These are phyloP conservation scores for Scaptomyza pallida DNA, from an alignment of 1,140 invertebrate species.

Conservation along the genomic window DNA sequence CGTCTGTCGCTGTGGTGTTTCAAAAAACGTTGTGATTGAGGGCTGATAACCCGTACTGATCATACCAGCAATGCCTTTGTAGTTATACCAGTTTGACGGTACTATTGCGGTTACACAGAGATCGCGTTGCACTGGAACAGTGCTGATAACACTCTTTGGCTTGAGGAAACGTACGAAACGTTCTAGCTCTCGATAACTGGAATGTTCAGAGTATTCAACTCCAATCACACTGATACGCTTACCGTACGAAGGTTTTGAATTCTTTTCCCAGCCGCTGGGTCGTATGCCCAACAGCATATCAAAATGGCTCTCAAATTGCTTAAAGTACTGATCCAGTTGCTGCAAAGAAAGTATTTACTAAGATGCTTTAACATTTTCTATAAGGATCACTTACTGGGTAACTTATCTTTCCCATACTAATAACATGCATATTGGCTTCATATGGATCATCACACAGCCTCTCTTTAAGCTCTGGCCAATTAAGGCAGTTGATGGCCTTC, in stretches of 20 bases:
- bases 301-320: constrained; percentile 50
- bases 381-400: constrained; percentile 55
- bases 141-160: constrained; percentile 74
- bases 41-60: constrained; percentile 56
- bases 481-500: constrained; percentile 60
- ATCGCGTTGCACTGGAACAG: constrained; percentile 63
- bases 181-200: constrained; percentile 75
- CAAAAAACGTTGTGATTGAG: constrained; percentile 52
- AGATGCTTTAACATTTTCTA: not conserved
- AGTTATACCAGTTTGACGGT: constrained; percentile 69
- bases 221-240: constrained; percentile 74
- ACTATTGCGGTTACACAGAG: constrained; percentile 59
- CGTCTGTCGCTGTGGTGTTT: constrained; percentile 11
- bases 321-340: constrained; percentile 69
- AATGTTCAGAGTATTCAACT: constrained; percentile 82
- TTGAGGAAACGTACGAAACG: constrained; percentile 79
- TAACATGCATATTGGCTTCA: constrained; percentile 70
- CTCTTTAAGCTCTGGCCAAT: constrained; percentile 44
- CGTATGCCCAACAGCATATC: constrained; percentile 72
- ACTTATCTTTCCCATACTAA: constrained; percentile 60
- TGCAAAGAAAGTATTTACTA: constrained; percentile 11
- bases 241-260: constrained; percentile 66
- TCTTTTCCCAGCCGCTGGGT: constrained; percentile 81
- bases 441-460: constrained; percentile 53
- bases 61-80: constrained; percentile 43